Percentiles rank a stretch among this genome's conserved stretches.
Conservation (phyloP, 2,797 vertebrate genomes). For the Coendou prehensilis region DNA sequence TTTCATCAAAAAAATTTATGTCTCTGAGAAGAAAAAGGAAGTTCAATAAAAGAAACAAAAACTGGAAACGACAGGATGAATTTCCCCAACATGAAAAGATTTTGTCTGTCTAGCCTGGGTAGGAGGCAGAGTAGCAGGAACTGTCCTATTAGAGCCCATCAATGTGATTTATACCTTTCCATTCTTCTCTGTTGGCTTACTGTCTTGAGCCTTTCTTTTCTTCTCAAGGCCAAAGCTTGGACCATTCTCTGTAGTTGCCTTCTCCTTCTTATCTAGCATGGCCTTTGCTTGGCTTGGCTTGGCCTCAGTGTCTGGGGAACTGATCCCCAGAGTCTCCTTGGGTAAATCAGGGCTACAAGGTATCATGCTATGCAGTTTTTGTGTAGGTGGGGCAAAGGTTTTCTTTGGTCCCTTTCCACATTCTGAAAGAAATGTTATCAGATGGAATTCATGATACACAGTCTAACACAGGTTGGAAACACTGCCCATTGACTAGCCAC, state of each 20-base stretch:
- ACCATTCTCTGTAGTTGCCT: slow-evolving; percentile 31
- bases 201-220: slow-evolving; percentile 62
- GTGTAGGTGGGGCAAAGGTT: slow-evolving; percentile 78
- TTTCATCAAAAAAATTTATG: slow-evolving; percentile 39
- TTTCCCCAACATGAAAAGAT: slow-evolving; percentile 9
- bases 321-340: slow-evolving; percentile 30
- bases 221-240: slow-evolving; percentile 19
- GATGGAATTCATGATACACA: slow-evolving; percentile 43
- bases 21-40: not conserved
- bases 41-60: not conserved
- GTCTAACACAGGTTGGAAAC: slow-evolving; percentile 39
- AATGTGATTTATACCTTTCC: slow-evolving; percentile 72
- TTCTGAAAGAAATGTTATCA: slow-evolving; percentile 80
- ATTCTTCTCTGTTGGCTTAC: slow-evolving; percentile 67
- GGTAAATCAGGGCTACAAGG: not conserved
- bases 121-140: not conserved
- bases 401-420: slow-evolving; percentile 78
- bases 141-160: not conserved
- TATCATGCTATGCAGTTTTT: slow-evolving; percentile 48
- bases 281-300: not conserved
- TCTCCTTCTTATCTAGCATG: slow-evolving; percentile 63
- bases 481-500: not conserved
- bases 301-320: not conserved
- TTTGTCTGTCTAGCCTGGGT: not conserved
- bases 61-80: slow-evolving; percentile 35